These are phyloP conservation scores for Mesorhabditis belari DNA, from an alignment of 2,888 invertebrate species.

Conservation along the genomic window DNA sequence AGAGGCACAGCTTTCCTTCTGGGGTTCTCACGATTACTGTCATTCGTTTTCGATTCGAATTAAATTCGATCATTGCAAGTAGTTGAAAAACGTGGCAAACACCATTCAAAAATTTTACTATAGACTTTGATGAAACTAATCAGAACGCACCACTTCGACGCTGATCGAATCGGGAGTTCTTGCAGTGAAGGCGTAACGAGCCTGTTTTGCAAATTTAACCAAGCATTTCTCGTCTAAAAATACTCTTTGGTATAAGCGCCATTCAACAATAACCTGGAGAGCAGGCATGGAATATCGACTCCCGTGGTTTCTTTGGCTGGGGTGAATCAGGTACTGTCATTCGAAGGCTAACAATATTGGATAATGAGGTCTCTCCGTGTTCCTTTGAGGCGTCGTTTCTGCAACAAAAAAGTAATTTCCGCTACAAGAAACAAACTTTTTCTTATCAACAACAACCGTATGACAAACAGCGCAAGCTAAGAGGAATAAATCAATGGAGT, in stretches of 20 bases:
- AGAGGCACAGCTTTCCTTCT: conserved; percentile 63
- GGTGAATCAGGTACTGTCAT: no score
- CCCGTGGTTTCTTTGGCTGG: no score
- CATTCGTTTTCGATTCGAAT: conserved; percentile 80
- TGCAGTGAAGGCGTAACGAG: conserved; percentile 81
- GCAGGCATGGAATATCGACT: neutral
- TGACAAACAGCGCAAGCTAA: conserved; percentile 90
- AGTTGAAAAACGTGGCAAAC: neutral
- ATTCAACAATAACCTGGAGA: neutral
- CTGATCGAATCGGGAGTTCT: conserved; percentile 76
- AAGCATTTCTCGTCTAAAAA: conserved; percentile 82
- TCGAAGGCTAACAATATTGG: neutral
- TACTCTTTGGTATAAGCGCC: no score
- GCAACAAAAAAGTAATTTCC: no score
- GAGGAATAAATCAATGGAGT: conserved; percentile 14
- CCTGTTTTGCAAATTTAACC: conserved; percentile 77
- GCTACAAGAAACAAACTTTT: no score
- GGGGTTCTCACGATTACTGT: conserved; percentile 81
- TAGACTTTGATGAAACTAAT: neutral
- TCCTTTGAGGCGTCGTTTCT: no score
- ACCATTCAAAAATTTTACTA: neutral
- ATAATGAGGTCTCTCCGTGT: neutral
- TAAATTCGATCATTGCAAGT: conserved; percentile 85
- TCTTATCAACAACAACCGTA: conserved; percentile 70
- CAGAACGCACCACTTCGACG: neutral